Conservation (phyloP, 2,888 invertebrate species). For the Phalera bucephala region DNA sequence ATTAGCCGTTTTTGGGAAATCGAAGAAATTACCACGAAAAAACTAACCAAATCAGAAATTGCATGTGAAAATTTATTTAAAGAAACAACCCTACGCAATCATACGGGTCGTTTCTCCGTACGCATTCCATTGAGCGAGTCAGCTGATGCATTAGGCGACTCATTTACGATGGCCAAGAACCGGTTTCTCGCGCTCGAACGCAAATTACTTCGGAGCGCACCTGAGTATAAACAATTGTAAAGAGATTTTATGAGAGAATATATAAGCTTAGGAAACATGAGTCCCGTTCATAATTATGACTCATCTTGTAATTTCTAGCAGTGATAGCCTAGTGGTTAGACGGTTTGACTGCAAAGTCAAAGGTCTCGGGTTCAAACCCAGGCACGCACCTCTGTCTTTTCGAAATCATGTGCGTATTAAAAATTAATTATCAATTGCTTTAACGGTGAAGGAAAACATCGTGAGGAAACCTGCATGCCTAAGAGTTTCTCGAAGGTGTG, state of each 20-base stretch:
- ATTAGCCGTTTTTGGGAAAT: slow-evolving; percentile 17
- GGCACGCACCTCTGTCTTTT: no score
- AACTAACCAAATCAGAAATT: slow-evolving; percentile 2
- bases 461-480: no score
- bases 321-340: no score
- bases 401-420: no score
- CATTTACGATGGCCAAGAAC: slow-evolving; percentile 6
- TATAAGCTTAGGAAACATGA: slow-evolving; percentile 6
- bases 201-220: slow-evolving; percentile 4
- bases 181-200: slow-evolving; percentile 12
- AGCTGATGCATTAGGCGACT: slow-evolving; percentile 4
- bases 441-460: no score
- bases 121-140: slow-evolving; percentile 7
- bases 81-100: slow-evolving; percentile 2
- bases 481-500: no score
- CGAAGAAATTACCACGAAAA: slow-evolving; percentile 3
- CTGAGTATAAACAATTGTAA: slow-evolving; percentile 4
- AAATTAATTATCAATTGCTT: no score
- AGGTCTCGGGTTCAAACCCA: no score
- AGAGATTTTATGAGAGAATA: slow-evolving; percentile 5
- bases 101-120: slow-evolving; percentile 8
- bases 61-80: slow-evolving; percentile 9
- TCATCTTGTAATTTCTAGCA: slow-evolving; percentile 5
- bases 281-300: not conserved
- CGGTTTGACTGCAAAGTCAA: no score